phyloP scores from a whole-genome alignment of 1,140 invertebrate species.

The Scaptomyza graminum region DNA sequence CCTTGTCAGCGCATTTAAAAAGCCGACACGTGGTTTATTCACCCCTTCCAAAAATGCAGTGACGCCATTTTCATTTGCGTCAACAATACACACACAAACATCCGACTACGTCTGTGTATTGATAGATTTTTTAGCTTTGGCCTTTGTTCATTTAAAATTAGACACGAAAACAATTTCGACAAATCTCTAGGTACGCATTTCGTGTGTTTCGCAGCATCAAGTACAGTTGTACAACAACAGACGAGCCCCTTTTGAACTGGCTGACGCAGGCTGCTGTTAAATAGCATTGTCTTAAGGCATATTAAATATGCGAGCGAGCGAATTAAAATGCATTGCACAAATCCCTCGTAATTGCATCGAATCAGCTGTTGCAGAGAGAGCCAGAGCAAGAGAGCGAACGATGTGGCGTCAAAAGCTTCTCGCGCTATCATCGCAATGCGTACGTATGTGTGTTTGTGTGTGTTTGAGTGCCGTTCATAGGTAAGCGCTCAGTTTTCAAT shows the following conservation, averaged over 20 bases:
- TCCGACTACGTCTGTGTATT: slow-evolving; percentile 36
- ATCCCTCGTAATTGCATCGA: slow-evolving; percentile 35
- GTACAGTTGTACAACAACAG: slow-evolving; percentile 70
- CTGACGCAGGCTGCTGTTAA: not conserved
- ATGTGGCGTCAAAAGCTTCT: slow-evolving; percentile 27
- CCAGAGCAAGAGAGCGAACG: not conserved
- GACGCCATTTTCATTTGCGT: slow-evolving; percentile 51
- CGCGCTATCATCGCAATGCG: slow-evolving; percentile 14
- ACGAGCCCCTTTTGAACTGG: slow-evolving; percentile 53
- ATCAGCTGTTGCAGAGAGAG: slow-evolving; percentile 32
- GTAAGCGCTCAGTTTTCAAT: slow-evolving; percentile 66
- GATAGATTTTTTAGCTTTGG: slow-evolving; percentile 37
- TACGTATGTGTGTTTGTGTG: slow-evolving; percentile 26
- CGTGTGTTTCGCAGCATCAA: slow-evolving; percentile 37
- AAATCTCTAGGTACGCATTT: slow-evolving; percentile 58
- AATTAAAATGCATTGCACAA: slow-evolving; percentile 24
- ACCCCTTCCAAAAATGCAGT: slow-evolving; percentile 18
- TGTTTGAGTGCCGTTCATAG: slow-evolving; percentile 52
- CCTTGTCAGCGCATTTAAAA: slow-evolving; percentile 32
- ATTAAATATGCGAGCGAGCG: slow-evolving; percentile 19
- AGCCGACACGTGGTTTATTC: slow-evolving; percentile 44
- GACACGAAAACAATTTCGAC: slow-evolving; percentile 62
- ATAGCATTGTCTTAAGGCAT: slow-evolving; percentile 20
- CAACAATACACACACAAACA: slow-evolving; percentile 28
- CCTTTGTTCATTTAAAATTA: slow-evolving; percentile 73